phyloP scores from a whole-genome alignment of 2,888 invertebrate genomes.

The Buathra laborator region DNA sequence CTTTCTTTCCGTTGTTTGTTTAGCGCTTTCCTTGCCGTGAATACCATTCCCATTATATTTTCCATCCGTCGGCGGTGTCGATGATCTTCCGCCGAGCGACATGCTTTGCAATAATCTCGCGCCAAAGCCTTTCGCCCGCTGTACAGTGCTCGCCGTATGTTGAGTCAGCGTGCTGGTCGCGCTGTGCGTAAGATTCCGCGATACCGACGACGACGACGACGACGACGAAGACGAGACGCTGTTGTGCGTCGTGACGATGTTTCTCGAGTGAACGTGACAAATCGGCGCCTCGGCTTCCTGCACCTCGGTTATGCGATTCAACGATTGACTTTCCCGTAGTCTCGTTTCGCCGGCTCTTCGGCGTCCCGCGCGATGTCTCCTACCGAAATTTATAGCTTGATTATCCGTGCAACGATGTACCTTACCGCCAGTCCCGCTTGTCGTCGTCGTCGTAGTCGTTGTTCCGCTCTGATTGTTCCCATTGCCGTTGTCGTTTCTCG shows the following conservation, averaged over 20 bases:
- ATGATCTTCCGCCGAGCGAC: conserved; percentile 76
- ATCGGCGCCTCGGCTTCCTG: conserved; percentile 89
- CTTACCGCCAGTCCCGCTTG: conserved; percentile 76
- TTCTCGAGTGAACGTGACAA: conserved; percentile 74
- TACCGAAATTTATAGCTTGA: conserved; percentile 84
- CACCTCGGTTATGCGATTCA: conserved; percentile 94
- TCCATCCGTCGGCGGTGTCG: conserved; percentile 57
- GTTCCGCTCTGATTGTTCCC: conserved; percentile 74
- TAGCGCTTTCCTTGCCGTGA: conserved; percentile 39
- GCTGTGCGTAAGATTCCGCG: conserved; percentile 69
- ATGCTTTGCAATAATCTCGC: conserved; percentile 86
- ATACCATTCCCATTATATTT: conserved; percentile 65
- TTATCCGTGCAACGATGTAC: conserved; percentile 79
- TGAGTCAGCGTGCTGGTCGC: conserved; percentile 63
- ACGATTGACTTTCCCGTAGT: conserved; percentile 93
- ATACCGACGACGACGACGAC: conserved; percentile 71
- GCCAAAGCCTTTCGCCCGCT: conserved; percentile 86
- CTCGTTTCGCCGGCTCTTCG: conserved; percentile 88
- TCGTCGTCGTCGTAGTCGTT: conserved; percentile 77
- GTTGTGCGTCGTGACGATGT: conserved; percentile 42
- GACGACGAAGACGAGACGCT: conserved; percentile 65
- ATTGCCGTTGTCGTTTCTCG: conserved; percentile 69
- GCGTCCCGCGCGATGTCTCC: conserved; percentile 87
- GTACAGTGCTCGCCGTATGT: conserved; percentile 77
- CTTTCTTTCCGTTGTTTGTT: conserved; percentile 46